Evolutionary conservation across 2,113 vertebrate genomes (phyloP).

Genomic region (Etia nguti): DNA sequence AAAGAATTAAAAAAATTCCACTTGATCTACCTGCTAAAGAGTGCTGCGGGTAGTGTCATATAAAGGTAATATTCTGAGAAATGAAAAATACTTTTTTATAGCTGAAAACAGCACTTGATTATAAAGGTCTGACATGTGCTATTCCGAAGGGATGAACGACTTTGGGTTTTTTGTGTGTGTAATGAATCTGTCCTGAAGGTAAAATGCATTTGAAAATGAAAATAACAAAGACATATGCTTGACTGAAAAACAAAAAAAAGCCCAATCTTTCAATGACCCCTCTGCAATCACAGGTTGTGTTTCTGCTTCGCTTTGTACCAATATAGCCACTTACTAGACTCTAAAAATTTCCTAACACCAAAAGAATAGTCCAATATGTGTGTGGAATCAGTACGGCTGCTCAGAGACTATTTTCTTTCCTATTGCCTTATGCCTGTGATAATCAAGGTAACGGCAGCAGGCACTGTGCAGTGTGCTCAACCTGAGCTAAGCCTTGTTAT

Average conservation of each 20-base stretch:
- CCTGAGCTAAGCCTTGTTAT: conserved; percentile 29
- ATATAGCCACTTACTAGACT: background rate
- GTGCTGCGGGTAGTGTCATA: background rate
- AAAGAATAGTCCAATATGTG: background rate
- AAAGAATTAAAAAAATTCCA: background rate
- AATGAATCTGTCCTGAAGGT: background rate
- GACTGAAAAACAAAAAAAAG: background rate
- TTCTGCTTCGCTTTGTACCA: background rate
- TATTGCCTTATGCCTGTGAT: background rate
- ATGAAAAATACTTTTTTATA: background rate
- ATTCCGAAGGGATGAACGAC: background rate
- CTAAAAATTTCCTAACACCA: background rate
- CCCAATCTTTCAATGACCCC: background rate
- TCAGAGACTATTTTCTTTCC: background rate
- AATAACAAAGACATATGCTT: background rate
- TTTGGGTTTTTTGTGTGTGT: background rate
- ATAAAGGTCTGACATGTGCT: background rate
- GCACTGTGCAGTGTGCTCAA: background rate
- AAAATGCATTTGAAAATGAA: background rate
- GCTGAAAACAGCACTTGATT: background rate
- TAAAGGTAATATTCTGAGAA: background rate
- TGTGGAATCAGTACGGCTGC: background rate
- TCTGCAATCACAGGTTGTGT: background rate
- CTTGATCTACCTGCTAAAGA: background rate
- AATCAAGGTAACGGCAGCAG: background rate